These are phyloP conservation scores for Philaenus spumarius DNA, from an alignment of 1,140 invertebrate genomes.

Conservation along the genomic window DNA sequence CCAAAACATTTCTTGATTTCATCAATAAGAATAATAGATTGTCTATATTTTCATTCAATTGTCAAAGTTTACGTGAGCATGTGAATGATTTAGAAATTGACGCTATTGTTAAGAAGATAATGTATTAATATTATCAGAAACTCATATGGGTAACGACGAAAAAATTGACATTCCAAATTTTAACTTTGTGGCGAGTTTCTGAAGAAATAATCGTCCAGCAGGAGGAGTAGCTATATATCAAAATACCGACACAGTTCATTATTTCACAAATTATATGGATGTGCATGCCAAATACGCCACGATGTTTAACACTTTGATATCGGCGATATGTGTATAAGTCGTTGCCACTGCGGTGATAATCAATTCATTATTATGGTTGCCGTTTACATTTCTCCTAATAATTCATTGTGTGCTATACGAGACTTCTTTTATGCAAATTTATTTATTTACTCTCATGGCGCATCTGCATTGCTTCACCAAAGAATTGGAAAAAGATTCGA, in stretches of 20 bases:
- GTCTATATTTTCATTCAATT: constrained; percentile 21
- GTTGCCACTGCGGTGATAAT: neutral
- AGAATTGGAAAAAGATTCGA: too few species aligned
- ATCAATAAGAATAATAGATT: constrained; percentile 6
- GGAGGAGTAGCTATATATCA: constrained; percentile 20
- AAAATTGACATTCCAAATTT: constrained; percentile 20
- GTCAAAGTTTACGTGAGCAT: constrained; percentile 21
- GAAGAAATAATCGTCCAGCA: constrained; percentile 12
- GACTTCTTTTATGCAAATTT: neutral
- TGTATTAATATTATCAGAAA: constrained; percentile 25
- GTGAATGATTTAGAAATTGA: constrained; percentile 11
- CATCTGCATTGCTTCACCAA: neutral
- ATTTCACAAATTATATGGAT: neutral
- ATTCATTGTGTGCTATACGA: neutral
- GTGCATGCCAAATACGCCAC: too few species aligned
- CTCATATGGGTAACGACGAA: constrained; percentile 20
- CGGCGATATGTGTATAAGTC: neutral
- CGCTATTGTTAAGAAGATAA: constrained; percentile 7
- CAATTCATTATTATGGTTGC: constrained; percentile 9
- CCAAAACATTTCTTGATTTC: constrained; percentile 3
- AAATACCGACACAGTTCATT: constrained; percentile 10
- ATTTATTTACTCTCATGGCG: neutral
- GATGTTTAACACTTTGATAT: too few species aligned
- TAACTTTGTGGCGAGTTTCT: constrained; percentile 18
- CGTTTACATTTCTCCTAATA: constrained; percentile 1